A percentile compares a stretch with the other conserved stretches of the same genome.
phyloP scores from a whole-genome alignment of 2,888 invertebrate species.

The Euplexia lucipara region DNA sequence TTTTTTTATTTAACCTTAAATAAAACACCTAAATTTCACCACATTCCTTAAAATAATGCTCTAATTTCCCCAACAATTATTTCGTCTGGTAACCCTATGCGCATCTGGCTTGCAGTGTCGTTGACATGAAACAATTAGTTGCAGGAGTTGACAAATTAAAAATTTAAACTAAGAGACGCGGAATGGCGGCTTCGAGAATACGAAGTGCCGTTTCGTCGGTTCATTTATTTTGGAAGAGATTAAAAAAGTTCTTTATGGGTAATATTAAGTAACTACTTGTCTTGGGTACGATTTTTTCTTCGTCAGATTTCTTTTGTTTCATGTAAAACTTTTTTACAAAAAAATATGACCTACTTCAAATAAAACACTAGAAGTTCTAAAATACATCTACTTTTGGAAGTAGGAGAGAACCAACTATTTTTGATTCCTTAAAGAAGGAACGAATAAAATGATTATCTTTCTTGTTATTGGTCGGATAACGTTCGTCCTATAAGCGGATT shows the following conservation, averaged over 20 bases:
- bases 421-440: too few species aligned
- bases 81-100: conserved; percentile 37
- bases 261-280: conserved; percentile 8
- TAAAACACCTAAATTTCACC: neutral
- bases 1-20: too few species aligned
- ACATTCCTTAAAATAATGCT: neutral
- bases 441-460: too few species aligned
- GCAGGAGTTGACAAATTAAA: conserved; percentile 61
- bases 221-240: conserved; percentile 41
- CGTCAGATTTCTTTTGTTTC: too few species aligned
- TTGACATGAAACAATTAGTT: conserved; percentile 64
- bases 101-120: conserved; percentile 53
- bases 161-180: conserved; percentile 49
- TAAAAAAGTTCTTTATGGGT: conserved; percentile 30
- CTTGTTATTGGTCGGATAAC: too few species aligned
- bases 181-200: conserved; percentile 43
- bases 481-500: too few species aligned
- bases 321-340: too few species aligned
- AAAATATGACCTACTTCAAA: too few species aligned
- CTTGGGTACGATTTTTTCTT: neutral
- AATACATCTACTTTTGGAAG: too few species aligned
- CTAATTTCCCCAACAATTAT: neutral
- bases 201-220: conserved; percentile 18
- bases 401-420: too few species aligned
- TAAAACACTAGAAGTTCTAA: too few species aligned